Evolutionary conservation across 2,113 vertebrate genomes (phyloP).

Genomic region (Brachyhypopomus gauderio): DNA sequence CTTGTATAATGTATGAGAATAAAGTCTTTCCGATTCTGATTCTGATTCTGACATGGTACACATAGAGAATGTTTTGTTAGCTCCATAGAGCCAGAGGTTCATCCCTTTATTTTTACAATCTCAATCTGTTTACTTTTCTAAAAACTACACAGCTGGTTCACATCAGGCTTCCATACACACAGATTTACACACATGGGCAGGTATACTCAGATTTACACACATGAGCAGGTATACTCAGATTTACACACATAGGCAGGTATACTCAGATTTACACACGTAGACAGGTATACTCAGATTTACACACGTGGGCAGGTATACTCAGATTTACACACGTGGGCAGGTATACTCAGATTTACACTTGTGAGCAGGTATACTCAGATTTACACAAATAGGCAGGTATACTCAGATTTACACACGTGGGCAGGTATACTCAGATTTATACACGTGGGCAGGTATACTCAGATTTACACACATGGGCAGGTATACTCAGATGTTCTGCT

Average conservation of each 20-base stretch:
- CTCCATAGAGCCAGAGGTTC: conserved; percentile 5
- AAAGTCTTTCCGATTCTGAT: too few relatives aligned
- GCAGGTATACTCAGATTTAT: too few relatives aligned
- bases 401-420: not conserved
- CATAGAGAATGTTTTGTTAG: conserved; percentile 19
- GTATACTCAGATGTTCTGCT: not conserved
- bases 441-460: too few relatives aligned
- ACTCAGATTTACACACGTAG: too few relatives aligned
- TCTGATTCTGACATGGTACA: too few relatives aligned
- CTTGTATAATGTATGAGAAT: too few relatives aligned
- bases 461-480: not conserved
- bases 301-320: too few relatives aligned
- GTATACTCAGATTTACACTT: too few relatives aligned
- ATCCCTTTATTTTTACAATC: not conserved
- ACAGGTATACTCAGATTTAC: not conserved
- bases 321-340: not conserved
- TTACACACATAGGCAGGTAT: too few relatives aligned
- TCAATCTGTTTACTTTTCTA: conserved; percentile 24
- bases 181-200: not conserved
- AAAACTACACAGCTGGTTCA: conserved; percentile 30
- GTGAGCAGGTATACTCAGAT: not conserved
- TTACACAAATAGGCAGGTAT: too few relatives aligned
- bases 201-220: too few relatives aligned
- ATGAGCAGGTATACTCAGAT: not conserved
- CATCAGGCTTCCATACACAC: not conserved